A percentile compares a stretch with the other conserved stretches of the same genome.
Conservation (phyloP, 1,140 invertebrate genomes). For the Phenacoccus solenopsis region DNA sequence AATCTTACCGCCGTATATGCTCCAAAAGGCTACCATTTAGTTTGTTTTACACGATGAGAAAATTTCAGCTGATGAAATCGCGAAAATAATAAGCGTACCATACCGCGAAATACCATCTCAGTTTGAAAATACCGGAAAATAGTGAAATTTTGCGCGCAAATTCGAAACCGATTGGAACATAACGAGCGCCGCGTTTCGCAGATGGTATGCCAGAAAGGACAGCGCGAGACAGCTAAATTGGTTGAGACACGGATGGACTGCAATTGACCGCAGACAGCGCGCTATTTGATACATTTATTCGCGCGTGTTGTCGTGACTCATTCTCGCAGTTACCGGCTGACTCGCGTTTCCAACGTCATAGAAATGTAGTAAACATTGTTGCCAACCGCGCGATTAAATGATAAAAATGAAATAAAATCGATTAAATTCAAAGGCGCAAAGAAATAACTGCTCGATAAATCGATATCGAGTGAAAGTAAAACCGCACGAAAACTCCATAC, state of each 20-base stretch:
- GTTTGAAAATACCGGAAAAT: too few species aligned
- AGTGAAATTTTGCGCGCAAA: not conserved
- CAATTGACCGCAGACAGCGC: constrained; percentile 10
- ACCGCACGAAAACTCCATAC: too few species aligned
- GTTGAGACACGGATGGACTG: not conserved
- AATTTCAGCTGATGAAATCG: not conserved
- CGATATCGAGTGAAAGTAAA: too few species aligned
- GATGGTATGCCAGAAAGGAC: not conserved
- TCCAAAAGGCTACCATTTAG: too few species aligned
- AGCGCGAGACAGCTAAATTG: not conserved
- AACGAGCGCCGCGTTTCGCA: too few species aligned
- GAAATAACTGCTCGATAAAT: not conserved
- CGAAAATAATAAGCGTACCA: not conserved
- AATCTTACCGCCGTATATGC: too few species aligned
- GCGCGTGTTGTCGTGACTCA: constrained; percentile 9
- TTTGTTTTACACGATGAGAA: too few species aligned
- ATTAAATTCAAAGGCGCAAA: not conserved
- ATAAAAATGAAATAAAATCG: not conserved
- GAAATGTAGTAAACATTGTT: constrained; percentile 10
- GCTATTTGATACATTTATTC: not conserved
- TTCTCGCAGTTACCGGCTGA: not conserved
- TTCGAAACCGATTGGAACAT: too few species aligned
- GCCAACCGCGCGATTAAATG: not conserved
- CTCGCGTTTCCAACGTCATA: constrained; percentile 8
- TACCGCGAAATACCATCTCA: not conserved